Conservation (phyloP, 2,797 vertebrate genomes). For the Naso thynnoides region DNA sequence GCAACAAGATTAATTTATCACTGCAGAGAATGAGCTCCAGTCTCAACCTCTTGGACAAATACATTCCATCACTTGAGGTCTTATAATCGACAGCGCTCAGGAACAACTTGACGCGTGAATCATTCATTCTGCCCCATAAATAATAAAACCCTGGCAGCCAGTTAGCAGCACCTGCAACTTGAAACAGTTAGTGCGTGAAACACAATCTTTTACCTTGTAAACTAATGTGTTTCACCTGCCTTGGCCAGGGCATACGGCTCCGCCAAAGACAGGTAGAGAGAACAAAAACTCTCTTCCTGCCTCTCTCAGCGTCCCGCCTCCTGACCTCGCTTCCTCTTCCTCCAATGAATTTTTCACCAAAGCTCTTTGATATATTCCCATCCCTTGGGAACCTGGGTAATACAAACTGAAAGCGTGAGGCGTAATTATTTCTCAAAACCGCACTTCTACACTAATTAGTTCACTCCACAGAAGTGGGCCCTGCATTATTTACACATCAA, state of each 20-base stretch:
- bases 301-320: constrained; percentile 2
- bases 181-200: constrained; percentile 81
- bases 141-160: constrained; percentile 79
- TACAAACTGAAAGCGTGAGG: constrained; percentile 72
- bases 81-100: constrained; percentile 66
- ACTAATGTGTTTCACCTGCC: constrained; percentile 84
- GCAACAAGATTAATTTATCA: constrained; percentile 54
- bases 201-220: constrained; percentile 78
- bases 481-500: constrained; percentile 88
- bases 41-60: constrained; percentile 53
- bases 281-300: constrained; percentile 45
- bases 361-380: constrained; percentile 74
- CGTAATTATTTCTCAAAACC: constrained; percentile 83
- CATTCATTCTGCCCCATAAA: constrained; percentile 82
- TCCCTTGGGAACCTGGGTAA: constrained; percentile 69
- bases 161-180: constrained; percentile 80
- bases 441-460: constrained; percentile 82
- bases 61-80: constrained; percentile 65
- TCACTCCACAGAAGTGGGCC: constrained; percentile 77
- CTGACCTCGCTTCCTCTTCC: constrained; percentile 68
- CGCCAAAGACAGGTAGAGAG: constrained; percentile 55
- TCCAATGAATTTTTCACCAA: constrained; percentile 65
- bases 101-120: constrained; percentile 76
- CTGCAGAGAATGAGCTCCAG: constrained; percentile 5
- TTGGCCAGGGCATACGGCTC: constrained; percentile 31